Percentiles rank a stretch among this genome's conserved stretches.
Conservation (phyloP, 1,140 invertebrate species). For the Drosophila pachea region DNA sequence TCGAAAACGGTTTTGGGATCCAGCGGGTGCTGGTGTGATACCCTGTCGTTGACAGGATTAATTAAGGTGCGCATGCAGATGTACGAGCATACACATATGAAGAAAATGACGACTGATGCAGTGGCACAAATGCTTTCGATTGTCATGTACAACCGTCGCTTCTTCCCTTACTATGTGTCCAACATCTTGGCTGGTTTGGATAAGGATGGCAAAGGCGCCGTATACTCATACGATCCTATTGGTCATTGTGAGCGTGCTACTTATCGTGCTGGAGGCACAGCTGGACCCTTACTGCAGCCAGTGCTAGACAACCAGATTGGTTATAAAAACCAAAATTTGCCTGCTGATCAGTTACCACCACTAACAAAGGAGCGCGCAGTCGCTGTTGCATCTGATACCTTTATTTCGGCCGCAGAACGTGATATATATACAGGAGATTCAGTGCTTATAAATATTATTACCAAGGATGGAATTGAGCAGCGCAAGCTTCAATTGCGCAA, state of each 20-base stretch:
- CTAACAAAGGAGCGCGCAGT: conserved; percentile 90
- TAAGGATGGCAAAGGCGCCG: conserved; percentile 92
- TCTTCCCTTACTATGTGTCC: conserved; percentile 99
- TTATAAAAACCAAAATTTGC: conserved; percentile 91
- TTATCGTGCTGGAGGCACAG: conserved; percentile 92
- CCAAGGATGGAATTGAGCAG: conserved; percentile 90
- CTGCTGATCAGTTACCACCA: conserved; percentile 81
- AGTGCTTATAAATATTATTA: conserved; percentile 93
- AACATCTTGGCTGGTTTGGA: conserved; percentile 96
- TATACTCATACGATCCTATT: conserved; percentile 98
- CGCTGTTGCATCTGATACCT: conserved; percentile 94
- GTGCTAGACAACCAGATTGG: conserved; percentile 95
- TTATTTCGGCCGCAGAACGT: conserved; percentile 97
- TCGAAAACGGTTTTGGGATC: conserved; percentile 91
- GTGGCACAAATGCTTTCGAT: conserved; percentile 97
- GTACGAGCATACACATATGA: conserved; percentile 97
- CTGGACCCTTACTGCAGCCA: conserved; percentile 88
- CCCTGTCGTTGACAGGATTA: conserved; percentile 93
- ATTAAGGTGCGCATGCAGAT: conserved; percentile 94
- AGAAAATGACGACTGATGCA: conserved; percentile 94
- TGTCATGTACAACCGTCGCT: conserved; percentile 97
- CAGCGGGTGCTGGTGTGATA: conserved; percentile 98
- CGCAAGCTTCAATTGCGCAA: conserved; percentile 86
- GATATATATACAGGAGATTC: conserved; percentile 98
- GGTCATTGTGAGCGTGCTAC: conserved; percentile 92